A percentile compares a stretch with the other conserved stretches of the same genome.
These are phyloP conservation scores for Rhadina sibilatrix DNA, from an alignment of 2,113 vertebrate genomes.

Conservation along the genomic window DNA sequence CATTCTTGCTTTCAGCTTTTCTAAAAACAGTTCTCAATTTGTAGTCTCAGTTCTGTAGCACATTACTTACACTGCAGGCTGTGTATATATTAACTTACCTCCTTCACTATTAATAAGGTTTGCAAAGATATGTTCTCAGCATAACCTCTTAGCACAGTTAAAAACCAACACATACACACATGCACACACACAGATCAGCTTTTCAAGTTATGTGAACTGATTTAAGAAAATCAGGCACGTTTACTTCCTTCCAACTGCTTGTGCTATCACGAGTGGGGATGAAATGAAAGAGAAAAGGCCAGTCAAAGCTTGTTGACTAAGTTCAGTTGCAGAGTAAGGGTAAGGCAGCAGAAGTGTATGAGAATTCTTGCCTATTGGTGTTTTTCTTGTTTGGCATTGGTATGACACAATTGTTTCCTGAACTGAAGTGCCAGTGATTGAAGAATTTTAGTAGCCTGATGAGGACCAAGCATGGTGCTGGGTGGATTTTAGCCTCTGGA, in stretches of 20 bases:
- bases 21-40: neutral
- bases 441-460: neutral
- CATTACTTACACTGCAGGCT: neutral
- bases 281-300: neutral
- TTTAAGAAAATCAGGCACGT: neutral
- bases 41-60: neutral
- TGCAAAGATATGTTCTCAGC: neutral
- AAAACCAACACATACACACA: neutral
- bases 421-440: neutral
- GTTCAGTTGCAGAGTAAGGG: neutral
- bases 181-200: neutral
- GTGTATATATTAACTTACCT: neutral
- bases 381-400: neutral
- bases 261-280: neutral
- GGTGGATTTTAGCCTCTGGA: neutral
- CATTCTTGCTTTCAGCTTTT: neutral
- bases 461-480: neutral
- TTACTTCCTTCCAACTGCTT: neutral
- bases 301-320: neutral
- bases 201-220: neutral
- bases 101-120: neutral
- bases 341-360: neutral
- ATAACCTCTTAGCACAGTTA: neutral
- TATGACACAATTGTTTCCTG: neutral
- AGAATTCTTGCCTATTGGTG: neutral